Percentiles rank a stretch among this genome's conserved stretches.
Conservation (phyloP, 2,888 invertebrate species). For the Apamea sordens region DNA sequence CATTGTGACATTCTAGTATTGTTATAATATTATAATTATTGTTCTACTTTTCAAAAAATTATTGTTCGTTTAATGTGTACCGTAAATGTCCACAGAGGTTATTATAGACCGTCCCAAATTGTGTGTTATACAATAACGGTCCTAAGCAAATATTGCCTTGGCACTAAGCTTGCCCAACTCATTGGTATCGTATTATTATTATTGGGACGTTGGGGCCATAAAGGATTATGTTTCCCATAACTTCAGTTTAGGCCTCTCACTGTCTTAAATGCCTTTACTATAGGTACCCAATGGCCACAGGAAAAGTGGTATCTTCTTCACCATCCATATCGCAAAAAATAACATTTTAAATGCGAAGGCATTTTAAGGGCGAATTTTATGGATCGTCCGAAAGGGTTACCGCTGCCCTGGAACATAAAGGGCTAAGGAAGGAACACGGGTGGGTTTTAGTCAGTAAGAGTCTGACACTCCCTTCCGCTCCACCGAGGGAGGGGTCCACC, state of each 20-base stretch:
- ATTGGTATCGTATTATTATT: neutral
- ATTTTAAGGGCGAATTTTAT: no score
- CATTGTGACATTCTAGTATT: no score
- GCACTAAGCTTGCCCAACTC: constrained; percentile 10
- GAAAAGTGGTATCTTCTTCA: neutral
- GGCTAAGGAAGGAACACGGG: no score
- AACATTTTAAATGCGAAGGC: neutral
- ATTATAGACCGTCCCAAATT: constrained; percentile 9
- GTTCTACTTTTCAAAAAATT: neutral
- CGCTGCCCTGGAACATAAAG: no score
- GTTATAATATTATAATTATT: neutral
- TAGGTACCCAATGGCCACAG: neutral
- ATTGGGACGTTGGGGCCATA: neutral
- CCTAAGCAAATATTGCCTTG: constrained; percentile 29
- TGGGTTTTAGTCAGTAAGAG: no score
- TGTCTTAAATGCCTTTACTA: neutral
- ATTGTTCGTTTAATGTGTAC: constrained; percentile 7
- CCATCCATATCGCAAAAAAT: neutral
- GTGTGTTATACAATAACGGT: constrained; percentile 23
- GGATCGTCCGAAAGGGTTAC: no score
- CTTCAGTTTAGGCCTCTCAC: neutral
- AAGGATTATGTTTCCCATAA: neutral
- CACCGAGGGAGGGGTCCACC: no score
- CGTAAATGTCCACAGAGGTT: neutral
- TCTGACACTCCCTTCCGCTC: no score